Evolutionary conservation across 1,140 invertebrate genomes (phyloP), one percentile per base, ranked within the genome.

Genomic region (Drosophila insularis): DNA sequence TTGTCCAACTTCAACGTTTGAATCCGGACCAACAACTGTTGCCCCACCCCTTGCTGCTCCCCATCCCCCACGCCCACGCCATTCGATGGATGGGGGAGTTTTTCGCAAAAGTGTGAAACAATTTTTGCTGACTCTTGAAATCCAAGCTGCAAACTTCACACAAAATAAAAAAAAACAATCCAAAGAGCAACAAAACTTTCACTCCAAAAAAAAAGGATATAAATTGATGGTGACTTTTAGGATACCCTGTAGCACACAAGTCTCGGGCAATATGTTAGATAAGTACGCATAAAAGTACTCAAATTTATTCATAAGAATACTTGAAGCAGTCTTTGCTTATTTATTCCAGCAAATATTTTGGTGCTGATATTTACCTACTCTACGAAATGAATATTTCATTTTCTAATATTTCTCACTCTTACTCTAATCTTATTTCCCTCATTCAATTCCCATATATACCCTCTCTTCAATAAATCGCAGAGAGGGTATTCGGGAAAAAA

Each of bases 61-160:
- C 5, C 8, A 10, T 13, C 56, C 37, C 31, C 35, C 13, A 53
- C 56, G 69, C 61, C 43, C 43, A 19, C 2, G 1, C 7, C 14
- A 21, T 11, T 50, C 17, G 14, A 13, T 8, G 14, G 14, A 19
- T 3, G 17, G 43, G 43, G 17, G 43, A 50, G 43, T 75, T 77
- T 85, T 72, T 71, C 39, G 61, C 61, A 53, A 54, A 66, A 74
- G 55, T 86, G 74, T 77, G 74, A 77, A 71, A 60, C 74, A 55
- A 71, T 77, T 78, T 77, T 59, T 71, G 82, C 84, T 82, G 79
- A 80, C 72, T 68, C 78, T 89, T 72, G 62, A 77, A 86, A 80
- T 82, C 71, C 65, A 76, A 87, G 79, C 66, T 68, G 17, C 62
- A 68, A 73, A 63, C 53, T 59, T 72, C 23, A 31, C 61, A 63